Evolutionary conservation across 2,888 invertebrate species (phyloP).

Genomic region (Cylloceria caligata): DNA sequence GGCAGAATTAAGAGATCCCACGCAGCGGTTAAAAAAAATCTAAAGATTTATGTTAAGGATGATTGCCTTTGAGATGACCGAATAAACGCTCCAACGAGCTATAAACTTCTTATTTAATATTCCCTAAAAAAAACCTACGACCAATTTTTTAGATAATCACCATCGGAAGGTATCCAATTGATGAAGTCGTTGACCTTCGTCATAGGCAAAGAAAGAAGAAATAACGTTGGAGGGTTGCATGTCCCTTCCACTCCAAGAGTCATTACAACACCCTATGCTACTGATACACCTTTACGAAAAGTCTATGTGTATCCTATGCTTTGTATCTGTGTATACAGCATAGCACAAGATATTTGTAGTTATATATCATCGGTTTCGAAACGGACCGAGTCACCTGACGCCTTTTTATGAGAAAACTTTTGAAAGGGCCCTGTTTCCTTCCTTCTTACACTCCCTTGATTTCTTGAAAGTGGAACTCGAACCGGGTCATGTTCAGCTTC

Average conservation of each 20-base stretch:
- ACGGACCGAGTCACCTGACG: slow-evolving; percentile 51
- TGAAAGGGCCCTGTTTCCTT: slow-evolving; percentile 22
- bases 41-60: neutral
- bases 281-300: neutral
- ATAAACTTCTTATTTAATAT: slow-evolving; percentile 20
- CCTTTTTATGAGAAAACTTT: slow-evolving; percentile 55
- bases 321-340: neutral
- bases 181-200: slow-evolving; percentile 46
- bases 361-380: slow-evolving; percentile 41
- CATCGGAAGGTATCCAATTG: slow-evolving; percentile 3
- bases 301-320: neutral
- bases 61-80: neutral
- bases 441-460: slow-evolving; percentile 14
- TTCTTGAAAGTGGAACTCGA: slow-evolving; percentile 56
- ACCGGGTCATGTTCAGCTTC: slow-evolving; percentile 59
- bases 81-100: slow-evolving; percentile 28
- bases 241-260: slow-evolving; percentile 39
- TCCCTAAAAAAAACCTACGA: neutral
- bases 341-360: slow-evolving; percentile 33
- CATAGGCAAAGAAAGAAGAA: neutral
- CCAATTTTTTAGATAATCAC: slow-evolving; percentile 12
- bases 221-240: slow-evolving; percentile 2
- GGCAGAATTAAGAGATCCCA: neutral
- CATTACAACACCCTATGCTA: slow-evolving; percentile 18
- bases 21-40: slow-evolving; percentile 21